A percentile compares a stretch with the other conserved stretches of the same genome.
These are phyloP conservation scores for Pseudotriccus pelzelni DNA, from an alignment of 2,797 vertebrate genomes.

Conservation along the genomic window DNA sequence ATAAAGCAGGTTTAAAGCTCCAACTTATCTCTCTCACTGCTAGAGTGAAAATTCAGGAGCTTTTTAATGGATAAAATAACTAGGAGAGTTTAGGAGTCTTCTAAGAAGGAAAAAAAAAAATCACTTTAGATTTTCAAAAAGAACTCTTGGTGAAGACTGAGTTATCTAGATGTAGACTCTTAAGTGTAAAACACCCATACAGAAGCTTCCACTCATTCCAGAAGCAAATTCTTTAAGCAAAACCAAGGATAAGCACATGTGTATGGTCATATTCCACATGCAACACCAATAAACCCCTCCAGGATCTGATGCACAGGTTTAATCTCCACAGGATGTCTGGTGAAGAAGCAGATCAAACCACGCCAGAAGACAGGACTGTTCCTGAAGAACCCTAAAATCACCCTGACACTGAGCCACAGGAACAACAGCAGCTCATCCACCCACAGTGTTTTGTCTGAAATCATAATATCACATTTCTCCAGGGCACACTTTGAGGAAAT, in stretches of 20 bases:
- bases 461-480: neutral
- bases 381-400: neutral
- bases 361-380: accelerated
- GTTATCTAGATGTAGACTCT: neutral
- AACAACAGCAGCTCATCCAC: neutral
- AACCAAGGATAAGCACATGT: neutral
- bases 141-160: neutral
- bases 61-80: neutral
- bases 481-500: neutral
- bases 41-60: neutral
- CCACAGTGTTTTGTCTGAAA: neutral
- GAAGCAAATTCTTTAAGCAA: neutral
- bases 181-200: neutral
- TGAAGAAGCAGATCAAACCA: neutral
- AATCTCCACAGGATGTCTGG: neutral
- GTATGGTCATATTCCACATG: neutral
- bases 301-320: neutral
- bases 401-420: neutral
- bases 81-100: neutral
- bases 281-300: neutral
- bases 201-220: neutral
- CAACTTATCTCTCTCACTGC: neutral
- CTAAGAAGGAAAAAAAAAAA: neutral
- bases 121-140: neutral
- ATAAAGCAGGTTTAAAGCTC: neutral